These are phyloP conservation scores for Triops cancriformis DNA, from an alignment of 1,140 invertebrate genomes.

Conservation along the genomic window DNA sequence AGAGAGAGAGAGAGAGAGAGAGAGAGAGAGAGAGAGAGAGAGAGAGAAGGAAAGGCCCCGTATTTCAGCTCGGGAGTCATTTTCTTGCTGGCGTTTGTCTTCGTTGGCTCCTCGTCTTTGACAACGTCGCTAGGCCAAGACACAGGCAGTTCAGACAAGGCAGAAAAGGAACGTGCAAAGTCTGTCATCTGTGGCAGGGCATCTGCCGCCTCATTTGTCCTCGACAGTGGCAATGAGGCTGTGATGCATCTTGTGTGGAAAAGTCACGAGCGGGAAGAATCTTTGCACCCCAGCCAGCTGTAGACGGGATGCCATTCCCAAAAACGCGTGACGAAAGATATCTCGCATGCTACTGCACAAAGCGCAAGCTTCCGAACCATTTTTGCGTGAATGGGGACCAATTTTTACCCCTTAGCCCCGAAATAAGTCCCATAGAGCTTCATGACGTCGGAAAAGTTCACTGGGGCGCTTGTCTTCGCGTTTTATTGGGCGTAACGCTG, in stretches of 20 bases:
- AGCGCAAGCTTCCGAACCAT: too few relatives aligned
- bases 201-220: conserved; percentile 12
- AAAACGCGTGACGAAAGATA: neutral
- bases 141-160: neutral
- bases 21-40: too few relatives aligned
- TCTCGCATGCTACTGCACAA: neutral
- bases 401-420: too few relatives aligned
- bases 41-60: neutral
- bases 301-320: neutral
- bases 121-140: neutral
- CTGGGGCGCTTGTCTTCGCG: too few relatives aligned
- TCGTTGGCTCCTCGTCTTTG: neutral
- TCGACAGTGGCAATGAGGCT: conserved; percentile 12
- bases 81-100: neutral
- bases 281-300: neutral
- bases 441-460: too few relatives aligned
- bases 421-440: too few relatives aligned
- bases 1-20: neutral
- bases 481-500: too few relatives aligned
- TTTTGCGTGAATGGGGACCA: too few relatives aligned
- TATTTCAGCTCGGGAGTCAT: neutral
- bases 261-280: conserved; percentile 1
- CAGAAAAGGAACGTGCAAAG: neutral
- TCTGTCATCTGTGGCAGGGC: conserved; percentile 4
- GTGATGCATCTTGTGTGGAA: conserved; percentile 13